Evolutionary conservation across 2,797 vertebrate species (phyloP).

Genomic region (Melanotaenia nigrans): DNA sequence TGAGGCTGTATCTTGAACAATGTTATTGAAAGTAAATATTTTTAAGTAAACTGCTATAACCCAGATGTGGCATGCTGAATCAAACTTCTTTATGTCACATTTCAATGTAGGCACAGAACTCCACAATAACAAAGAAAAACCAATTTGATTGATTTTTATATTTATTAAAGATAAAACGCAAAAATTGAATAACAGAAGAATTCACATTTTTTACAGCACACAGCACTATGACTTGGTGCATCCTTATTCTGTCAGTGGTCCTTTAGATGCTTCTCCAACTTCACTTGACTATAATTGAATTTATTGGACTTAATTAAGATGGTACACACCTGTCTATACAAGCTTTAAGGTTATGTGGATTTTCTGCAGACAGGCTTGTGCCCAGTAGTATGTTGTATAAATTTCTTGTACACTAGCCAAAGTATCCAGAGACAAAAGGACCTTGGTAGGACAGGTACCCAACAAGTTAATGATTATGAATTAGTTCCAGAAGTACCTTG

Average conservation of each 20-base stretch:
- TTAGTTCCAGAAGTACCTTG: neutral
- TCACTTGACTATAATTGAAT: neutral
- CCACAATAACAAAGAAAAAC: neutral
- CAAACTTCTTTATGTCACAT: too few species aligned
- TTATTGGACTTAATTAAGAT: neutral
- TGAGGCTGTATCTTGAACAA: conserved; percentile 15
- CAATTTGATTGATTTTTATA: neutral
- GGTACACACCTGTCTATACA: neutral
- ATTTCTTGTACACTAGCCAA: neutral
- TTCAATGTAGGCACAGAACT: neutral
- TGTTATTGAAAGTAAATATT: neutral
- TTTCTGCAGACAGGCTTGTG: neutral
- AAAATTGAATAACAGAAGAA: neutral
- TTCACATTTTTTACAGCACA: neutral
- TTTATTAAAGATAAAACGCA: neutral
- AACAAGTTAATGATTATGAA: neutral
- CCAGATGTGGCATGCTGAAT: too few species aligned
- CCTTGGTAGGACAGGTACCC: neutral
- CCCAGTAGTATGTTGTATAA: neutral
- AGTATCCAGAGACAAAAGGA: neutral
- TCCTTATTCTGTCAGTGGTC: neutral
- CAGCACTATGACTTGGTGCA: neutral
- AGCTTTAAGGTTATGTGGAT: neutral
- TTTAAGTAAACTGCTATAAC: neutral
- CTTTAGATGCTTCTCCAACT: neutral